Evolutionary conservation across 2,888 invertebrate species (phyloP), one percentile per base, ranked within the genome.

Genomic region (Gonocerus acuteangulatus): DNA sequence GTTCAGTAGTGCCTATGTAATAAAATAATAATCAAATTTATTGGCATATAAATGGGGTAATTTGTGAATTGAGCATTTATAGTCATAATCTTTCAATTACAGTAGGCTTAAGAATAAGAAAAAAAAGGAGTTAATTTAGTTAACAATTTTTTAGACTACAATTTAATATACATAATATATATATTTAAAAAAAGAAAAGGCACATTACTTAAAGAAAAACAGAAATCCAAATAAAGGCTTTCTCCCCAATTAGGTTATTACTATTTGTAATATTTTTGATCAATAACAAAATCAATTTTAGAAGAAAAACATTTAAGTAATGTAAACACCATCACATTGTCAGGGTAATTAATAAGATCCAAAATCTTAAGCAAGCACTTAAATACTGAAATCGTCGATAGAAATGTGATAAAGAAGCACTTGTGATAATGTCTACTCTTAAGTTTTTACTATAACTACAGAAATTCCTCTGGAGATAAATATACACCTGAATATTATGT

Each of bases 1-100:
- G 59, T 59, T 59, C 59, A 48, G 59, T 59, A 59, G 59, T 59
- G 59, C 59, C 59, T 59, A 59, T 48, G 18, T 48, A 27, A 48
- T 32, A 9, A 45, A 45, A 47, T 23, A 57, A 57, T 59, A 34
- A 59, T 48, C 48, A 48, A 59, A 59, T 59, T 23, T 59, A 34
- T 58, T 59, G 39, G 48, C 48, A 49, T 49, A 49, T 49, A 57
- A 48, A 48, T 42, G 59, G 59, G 59, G 59, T 59, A 59, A 59
- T 59, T 48, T 21, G 59, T 59, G 48, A 59, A 34, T 52, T 39
- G 52, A 59, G 59, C 59, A 59, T 59, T 59, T 59, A 54, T 42
- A 54, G 15, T 54, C 18, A 54, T 42, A 59, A 59, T 44, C 32
- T 48, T 44, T 48, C 59, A 59, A 59, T 59, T 59, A 48, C 36